Evolutionary conservation across 2,888 invertebrate genomes (phyloP), one percentile per base, ranked within the genome.

Genomic region (Agrotis ipsilon): DNA sequence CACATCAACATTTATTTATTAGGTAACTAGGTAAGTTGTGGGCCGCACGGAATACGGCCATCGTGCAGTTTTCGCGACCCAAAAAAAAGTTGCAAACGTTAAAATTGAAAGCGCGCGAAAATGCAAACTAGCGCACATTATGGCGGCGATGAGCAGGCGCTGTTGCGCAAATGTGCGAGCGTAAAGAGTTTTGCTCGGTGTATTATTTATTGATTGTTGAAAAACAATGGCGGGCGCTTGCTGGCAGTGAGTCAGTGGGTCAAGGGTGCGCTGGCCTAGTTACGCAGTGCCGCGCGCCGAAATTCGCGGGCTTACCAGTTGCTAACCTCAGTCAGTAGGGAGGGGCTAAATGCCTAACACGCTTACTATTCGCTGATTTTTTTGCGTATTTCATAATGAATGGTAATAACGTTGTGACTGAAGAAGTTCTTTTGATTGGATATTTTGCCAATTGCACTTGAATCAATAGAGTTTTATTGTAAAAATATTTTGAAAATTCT

Each of bases 151-250:
- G 93, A 91, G 79, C 80, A 68, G 71, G 76, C 85, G 80, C 78
- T 84, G 90, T 95, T 94, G 92, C 94, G 94, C 92, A 95, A 95
- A 93, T 88, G 89, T 90, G 90, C 90, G 87, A 92, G 86, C 88
- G 92, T 90, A 91, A 91, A 90, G 89, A 93, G 92, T 93, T 93
- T 93, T 90, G 91, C 92, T 90, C 91, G 87, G 92, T 92, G 93
- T 94, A 95, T 94, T 96, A 94, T 94, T 94, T 96, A 96, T 96
- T 95, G 95, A 96, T 96, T 95, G 95, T 95, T 94, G 93, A 94
- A 94, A 94, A 95, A 96, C 95, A 95, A 96, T 95, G 94, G 95
- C 93, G 92, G 90, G 92, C 92, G 92, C 91, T 90, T 89, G 92
- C 93, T 92, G 95, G 92, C 94, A 96, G 94, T 96, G 92, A 95